These are phyloP conservation scores for Pangasianodon hypophthalmus DNA, from an alignment of 2,113 vertebrate genomes.

Conservation along the genomic window DNA sequence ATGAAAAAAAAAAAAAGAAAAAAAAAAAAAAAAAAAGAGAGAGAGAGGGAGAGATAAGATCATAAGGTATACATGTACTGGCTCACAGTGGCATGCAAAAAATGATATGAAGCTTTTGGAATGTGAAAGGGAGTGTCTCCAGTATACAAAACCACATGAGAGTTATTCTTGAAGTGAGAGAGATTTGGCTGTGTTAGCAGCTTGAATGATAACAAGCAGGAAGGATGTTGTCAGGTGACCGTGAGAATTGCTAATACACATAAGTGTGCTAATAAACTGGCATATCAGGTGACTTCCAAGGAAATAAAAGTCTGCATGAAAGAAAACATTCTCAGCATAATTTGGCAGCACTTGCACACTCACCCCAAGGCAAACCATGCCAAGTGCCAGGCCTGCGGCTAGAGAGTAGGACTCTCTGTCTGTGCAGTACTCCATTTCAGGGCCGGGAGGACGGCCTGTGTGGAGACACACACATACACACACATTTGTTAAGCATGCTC, in stretches of 20 bases:
- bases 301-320: not conserved
- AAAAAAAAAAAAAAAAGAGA: not conserved
- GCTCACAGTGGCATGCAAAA: not conserved
- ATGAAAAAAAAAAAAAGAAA: not conserved
- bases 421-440: constrained; percentile 98
- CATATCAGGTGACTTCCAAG: not conserved
- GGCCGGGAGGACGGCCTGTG: constrained; percentile 89
- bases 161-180: not conserved
- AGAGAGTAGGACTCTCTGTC: constrained; percentile 96
- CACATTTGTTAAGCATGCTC: constrained; percentile 9
- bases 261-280: not conserved
- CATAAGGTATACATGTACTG: not conserved
- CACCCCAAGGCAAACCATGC: constrained; percentile 98
- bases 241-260: not conserved
- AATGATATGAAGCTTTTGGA: constrained; percentile 4
- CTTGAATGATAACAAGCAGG: constrained; percentile 9
- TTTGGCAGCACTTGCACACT: constrained; percentile 57
- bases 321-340: constrained; percentile 4
- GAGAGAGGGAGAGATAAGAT: not conserved
- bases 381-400: constrained; percentile 91
- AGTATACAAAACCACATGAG: not conserved
- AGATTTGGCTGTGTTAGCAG: constrained; percentile 12
- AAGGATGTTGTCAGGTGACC: constrained; percentile 23
- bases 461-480: not conserved
- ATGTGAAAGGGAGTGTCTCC: not conserved